A percentile compares a stretch with the other conserved stretches of the same genome.
Conservation (phyloP, 2,113 vertebrate species). For the Ptychochromis oligacanthus region DNA sequence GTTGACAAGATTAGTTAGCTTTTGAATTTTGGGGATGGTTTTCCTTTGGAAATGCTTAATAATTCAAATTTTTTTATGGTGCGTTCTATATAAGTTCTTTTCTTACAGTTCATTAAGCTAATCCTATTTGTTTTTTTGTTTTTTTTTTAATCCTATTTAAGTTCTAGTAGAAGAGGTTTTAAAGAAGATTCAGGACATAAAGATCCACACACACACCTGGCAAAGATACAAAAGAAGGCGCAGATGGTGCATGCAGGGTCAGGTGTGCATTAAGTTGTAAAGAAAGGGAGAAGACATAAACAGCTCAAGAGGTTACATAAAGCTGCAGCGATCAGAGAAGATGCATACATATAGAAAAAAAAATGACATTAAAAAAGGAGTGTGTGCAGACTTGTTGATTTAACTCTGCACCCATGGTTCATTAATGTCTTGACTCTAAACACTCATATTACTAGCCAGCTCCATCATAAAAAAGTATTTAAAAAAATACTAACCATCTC, state of each 20-base stretch:
- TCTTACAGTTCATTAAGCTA: background rate
- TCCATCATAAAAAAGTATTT: slow-evolving; percentile 21
- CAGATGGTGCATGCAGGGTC: background rate
- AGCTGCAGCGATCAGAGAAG: background rate
- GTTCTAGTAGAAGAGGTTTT: background rate
- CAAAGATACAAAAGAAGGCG: background rate
- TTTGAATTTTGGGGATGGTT: slow-evolving; percentile 7
- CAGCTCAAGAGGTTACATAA: background rate
- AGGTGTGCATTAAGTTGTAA: background rate
- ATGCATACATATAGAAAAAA: background rate
- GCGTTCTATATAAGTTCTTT: background rate
- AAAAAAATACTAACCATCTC: slow-evolving; percentile 31
- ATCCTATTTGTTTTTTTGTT: fast-evolving
- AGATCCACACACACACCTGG: background rate
- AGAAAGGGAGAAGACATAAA: background rate
- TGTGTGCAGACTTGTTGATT: slow-evolving; percentile 22
- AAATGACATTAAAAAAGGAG: background rate
- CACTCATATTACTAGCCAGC: slow-evolving; percentile 23
- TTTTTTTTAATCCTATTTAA: background rate
- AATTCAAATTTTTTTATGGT: background rate
- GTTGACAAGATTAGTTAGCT: background rate
- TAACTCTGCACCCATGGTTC: slow-evolving; percentile 30
- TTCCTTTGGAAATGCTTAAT: background rate
- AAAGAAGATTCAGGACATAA: background rate
- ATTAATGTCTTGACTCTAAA: slow-evolving; percentile 17